These are phyloP conservation scores for Idaea aversata DNA, from an alignment of 2,888 invertebrate species.

Conservation along the genomic window DNA sequence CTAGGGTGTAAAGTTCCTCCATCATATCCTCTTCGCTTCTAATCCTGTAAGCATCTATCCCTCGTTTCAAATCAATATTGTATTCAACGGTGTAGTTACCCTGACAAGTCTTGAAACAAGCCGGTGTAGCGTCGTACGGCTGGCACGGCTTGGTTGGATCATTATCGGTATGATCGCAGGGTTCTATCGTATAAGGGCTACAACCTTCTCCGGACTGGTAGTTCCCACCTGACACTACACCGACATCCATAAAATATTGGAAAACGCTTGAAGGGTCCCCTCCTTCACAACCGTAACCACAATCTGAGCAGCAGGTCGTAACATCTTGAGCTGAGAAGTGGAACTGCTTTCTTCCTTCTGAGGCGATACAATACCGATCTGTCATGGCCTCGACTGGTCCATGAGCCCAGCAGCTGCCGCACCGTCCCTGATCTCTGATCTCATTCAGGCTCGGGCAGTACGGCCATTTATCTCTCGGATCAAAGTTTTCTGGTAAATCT, in stretches of 20 bases:
- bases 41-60: constrained; percentile 2
- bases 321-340: constrained; percentile 79
- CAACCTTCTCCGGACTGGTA: constrained; percentile 87
- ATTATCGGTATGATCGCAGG: constrained; percentile 52
- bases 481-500: constrained; percentile 85
- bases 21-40: constrained; percentile 48
- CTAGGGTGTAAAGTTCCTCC: constrained; percentile 85
- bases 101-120: constrained; percentile 11
- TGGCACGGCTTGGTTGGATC: constrained; percentile 5
- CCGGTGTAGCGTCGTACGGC: constrained; percentile 6
- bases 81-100: constrained; percentile 72
- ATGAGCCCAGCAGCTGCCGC: constrained; percentile 93
- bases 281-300: constrained; percentile 5
- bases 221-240: constrained; percentile 84
- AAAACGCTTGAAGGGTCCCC: constrained; percentile 2
- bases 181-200: constrained; percentile 78
- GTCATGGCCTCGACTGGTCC: constrained; percentile 91
- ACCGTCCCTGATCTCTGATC: constrained; percentile 88
- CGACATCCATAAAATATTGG: constrained; percentile 38
- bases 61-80: constrained; percentile 70
- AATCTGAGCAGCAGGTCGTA: not conserved
- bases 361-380: constrained; percentile 88
- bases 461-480: constrained; percentile 87
- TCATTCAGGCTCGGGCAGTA: constrained; percentile 87
- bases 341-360: constrained; percentile 79